phyloP scores from a whole-genome alignment of 37 sponge, comb jelly and placozoan species.

The Halisarca cf. caerulea region DNA sequence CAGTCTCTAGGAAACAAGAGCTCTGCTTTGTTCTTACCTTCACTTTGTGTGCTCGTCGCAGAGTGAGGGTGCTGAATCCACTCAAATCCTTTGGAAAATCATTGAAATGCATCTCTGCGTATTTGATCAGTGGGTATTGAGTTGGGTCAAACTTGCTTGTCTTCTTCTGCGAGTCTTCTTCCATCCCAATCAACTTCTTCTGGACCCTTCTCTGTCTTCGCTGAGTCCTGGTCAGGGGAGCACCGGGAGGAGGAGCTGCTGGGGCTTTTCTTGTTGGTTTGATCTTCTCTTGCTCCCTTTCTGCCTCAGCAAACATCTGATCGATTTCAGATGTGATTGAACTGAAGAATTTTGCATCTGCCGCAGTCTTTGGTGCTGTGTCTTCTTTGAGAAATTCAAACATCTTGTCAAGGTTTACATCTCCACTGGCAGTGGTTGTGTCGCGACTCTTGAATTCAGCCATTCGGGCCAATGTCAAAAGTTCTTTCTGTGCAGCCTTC shows the following conservation, averaged over 20 bases:
- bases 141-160: conserved; percentile 72
- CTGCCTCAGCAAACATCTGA: conserved; percentile 55
- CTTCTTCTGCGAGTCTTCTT: conserved; percentile 50
- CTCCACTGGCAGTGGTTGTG: conserved; percentile 49
- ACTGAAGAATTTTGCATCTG: conserved; percentile 60
- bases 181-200: conserved; percentile 85
- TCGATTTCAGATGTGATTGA: conserved; percentile 68
- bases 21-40: no score
- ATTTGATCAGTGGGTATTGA: conserved; percentile 78
- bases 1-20: no score
- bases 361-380: conserved; percentile 48
- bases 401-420: conserved; percentile 85
- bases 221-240: conserved; percentile 60
- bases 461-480: conserved; percentile 81
- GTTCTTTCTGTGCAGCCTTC: conserved; percentile 82
- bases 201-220: conserved; percentile 79
- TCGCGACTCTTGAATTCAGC: conserved; percentile 80
- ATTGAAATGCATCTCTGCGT: conserved; percentile 93
- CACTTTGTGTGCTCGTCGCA: conserved; percentile 52
- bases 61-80: conserved; percentile 72
- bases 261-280: conserved; percentile 48
- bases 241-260: conserved; percentile 47
- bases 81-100: conserved; percentile 85
- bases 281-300: conserved; percentile 28
- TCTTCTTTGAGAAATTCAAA: conserved; percentile 71